A percentile compares a stretch with the other conserved stretches of the same genome.
Evolutionary conservation across 1,140 invertebrate genomes (phyloP).

Genomic region (Fopius arisanus): DNA sequence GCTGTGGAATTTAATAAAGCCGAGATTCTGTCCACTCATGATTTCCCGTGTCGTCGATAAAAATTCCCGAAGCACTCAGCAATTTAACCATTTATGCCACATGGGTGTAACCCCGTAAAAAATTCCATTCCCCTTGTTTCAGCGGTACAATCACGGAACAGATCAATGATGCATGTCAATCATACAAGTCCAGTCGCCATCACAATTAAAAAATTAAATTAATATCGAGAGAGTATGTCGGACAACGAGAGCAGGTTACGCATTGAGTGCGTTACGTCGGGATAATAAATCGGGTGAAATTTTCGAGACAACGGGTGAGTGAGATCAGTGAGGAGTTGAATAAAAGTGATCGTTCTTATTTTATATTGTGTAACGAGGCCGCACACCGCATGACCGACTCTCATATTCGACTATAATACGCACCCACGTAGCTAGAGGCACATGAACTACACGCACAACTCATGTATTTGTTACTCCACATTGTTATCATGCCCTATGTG

Average conservation of each 20-base stretch:
- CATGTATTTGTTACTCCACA: background rate
- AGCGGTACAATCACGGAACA: background rate
- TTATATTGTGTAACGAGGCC: background rate
- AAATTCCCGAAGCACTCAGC: background rate
- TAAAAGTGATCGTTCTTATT: background rate
- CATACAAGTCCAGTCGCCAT: background rate
- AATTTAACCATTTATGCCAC: background rate
- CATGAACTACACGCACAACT: background rate
- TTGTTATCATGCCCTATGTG: background rate
- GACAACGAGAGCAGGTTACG: background rate
- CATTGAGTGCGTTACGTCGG: background rate
- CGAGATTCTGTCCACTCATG: background rate
- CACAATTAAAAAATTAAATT: constrained; percentile 1
- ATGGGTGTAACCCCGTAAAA: background rate
- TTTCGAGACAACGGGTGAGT: constrained; percentile 10
- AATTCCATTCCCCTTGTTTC: background rate
- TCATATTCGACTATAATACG: background rate
- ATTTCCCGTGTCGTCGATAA: background rate
- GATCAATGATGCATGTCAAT: constrained; percentile 12
- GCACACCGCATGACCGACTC: background rate
- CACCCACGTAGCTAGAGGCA: background rate
- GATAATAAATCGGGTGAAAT: constrained; percentile 15
- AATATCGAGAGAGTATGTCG: background rate
- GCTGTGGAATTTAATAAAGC: background rate
- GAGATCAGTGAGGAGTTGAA: background rate